phyloP scores from a whole-genome alignment of 1,140 invertebrate genomes.

The Oryctes rhinoceros region DNA sequence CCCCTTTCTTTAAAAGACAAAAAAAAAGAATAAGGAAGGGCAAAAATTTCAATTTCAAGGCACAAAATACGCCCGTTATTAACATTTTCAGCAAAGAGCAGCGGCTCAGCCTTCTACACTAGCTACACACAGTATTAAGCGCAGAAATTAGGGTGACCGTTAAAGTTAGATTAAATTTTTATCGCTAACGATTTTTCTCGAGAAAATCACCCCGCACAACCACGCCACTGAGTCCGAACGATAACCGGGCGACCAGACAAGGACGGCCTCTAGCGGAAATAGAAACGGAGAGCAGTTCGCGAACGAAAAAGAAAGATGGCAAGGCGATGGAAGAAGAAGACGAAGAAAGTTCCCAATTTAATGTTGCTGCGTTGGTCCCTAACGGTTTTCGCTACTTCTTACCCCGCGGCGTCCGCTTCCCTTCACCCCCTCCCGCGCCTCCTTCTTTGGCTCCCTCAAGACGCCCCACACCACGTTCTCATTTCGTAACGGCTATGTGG shows the following conservation, averaged over 20 bases:
- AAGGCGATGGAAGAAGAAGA: neutral
- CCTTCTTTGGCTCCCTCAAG: neutral
- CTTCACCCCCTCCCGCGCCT: neutral
- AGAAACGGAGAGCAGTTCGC: neutral
- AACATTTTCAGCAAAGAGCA: too few relatives aligned
- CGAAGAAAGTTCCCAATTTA: slow-evolving; percentile 16
- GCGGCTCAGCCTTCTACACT: too few relatives aligned
- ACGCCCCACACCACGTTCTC: neutral
- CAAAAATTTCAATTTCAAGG: too few relatives aligned
- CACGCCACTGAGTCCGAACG: neutral
- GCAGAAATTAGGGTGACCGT: too few relatives aligned
- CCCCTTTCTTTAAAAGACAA: too few relatives aligned
- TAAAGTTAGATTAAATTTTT: too few relatives aligned
- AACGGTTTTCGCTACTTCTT: neutral
- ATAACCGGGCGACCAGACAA: neutral
- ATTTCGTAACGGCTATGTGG: neutral
- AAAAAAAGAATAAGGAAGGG: too few relatives aligned
- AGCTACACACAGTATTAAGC: too few relatives aligned
- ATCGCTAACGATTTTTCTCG: too few relatives aligned
- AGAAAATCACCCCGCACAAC: too few relatives aligned
- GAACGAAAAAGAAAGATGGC: slow-evolving; percentile 2
- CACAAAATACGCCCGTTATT: too few relatives aligned
- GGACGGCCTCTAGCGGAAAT: neutral
- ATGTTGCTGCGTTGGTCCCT: slow-evolving; percentile 6
- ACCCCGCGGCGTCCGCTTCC: neutral